Evolutionary conservation across 2,888 invertebrate species (phyloP).

Genomic region (Strigamia crassipes): DNA sequence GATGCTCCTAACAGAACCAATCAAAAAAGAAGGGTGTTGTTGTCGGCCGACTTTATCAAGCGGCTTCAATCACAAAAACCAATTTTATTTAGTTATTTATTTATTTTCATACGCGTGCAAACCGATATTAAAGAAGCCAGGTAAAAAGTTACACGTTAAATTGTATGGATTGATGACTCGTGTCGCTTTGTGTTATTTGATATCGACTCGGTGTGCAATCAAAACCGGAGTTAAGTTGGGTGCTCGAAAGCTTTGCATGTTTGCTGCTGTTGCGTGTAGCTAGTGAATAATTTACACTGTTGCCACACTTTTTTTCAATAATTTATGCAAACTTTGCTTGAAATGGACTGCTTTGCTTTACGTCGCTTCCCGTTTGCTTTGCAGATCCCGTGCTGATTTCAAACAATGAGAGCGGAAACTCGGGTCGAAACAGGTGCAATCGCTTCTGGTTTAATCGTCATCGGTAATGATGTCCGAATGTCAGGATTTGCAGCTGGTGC

Average conservation of each 20-base stretch:
- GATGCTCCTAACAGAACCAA: neutral
- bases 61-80: neutral
- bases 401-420: neutral
- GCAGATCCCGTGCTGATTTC: neutral
- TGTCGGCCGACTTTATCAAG: neutral
- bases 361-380: neutral
- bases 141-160: neutral
- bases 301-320: neutral
- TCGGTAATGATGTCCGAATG: constrained; percentile 10
- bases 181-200: neutral
- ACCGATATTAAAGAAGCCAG: constrained; percentile 14
- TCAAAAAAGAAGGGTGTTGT: neutral
- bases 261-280: neutral
- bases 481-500: neutral
- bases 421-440: neutral
- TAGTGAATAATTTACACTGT: neutral
- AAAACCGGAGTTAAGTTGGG: neutral
- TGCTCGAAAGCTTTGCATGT: neutral
- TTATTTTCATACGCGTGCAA: neutral
- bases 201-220: neutral
- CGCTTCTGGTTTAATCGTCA: neutral
- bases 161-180: neutral
- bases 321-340: neutral
- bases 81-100: neutral
- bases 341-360: neutral